Conservation (phyloP, 2,113 vertebrate genomes). For the Etheostoma spectabile region DNA sequence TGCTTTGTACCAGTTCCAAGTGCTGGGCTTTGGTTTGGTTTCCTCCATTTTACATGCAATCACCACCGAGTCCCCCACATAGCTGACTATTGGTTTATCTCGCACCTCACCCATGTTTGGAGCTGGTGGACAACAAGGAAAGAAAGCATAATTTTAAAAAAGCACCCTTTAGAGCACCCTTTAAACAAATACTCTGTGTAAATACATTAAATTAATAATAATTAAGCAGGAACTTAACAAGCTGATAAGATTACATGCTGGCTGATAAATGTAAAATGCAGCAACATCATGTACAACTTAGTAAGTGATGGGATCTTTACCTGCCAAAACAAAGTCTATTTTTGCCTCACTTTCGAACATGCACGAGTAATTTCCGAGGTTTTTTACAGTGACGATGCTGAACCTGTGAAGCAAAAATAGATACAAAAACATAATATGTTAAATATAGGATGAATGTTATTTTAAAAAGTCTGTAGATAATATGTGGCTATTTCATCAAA, state of each 20-base stretch:
- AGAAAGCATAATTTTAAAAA: neutral
- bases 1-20: slow-evolving; percentile 79
- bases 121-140: slow-evolving; percentile 46
- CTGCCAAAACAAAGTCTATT: slow-evolving; percentile 75
- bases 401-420: slow-evolving; percentile 64
- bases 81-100: slow-evolving; percentile 81
- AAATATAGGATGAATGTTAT: neutral
- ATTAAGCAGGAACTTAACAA: neutral
- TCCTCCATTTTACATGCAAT: slow-evolving; percentile 74
- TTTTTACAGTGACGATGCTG: slow-evolving; percentile 54
- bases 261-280: neutral
- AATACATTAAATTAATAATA: neutral
- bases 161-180: neutral
- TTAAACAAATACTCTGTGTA: neutral
- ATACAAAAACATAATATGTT: neutral
- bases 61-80: slow-evolving; percentile 75
- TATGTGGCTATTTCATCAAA: neutral
- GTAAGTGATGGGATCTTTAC: slow-evolving; percentile 56
- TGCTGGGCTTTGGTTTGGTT: slow-evolving; percentile 52
- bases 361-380: slow-evolving; percentile 80
- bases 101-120: slow-evolving; percentile 71
- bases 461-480: neutral
- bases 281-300: neutral
- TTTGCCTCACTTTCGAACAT: slow-evolving; percentile 69
- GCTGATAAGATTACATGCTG: neutral